Conservation (phyloP, 2,888 invertebrate genomes). For the Cheilosia urbana region DNA sequence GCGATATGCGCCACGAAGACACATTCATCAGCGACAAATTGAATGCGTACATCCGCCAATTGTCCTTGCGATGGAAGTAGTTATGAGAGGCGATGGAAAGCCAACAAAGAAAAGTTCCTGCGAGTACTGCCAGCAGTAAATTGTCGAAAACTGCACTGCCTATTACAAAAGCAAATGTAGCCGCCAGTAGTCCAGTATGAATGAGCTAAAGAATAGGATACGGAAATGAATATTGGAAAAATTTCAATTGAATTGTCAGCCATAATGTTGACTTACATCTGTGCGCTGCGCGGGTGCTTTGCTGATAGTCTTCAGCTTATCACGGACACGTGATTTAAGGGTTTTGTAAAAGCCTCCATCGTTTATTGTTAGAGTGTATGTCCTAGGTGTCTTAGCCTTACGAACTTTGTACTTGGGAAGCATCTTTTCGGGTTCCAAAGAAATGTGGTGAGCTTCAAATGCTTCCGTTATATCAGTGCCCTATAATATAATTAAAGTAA, state of each 20-base stretch:
- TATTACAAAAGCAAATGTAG: constrained; percentile 82
- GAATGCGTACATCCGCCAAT: constrained; percentile 91
- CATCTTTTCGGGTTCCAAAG: constrained; percentile 85
- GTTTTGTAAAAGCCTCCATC: constrained; percentile 90
- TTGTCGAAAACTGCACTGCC: constrained; percentile 81
- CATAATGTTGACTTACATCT: constrained; percentile 80
- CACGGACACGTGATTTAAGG: constrained; percentile 86
- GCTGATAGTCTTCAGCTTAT: constrained; percentile 86
- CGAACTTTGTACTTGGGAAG: constrained; percentile 88
- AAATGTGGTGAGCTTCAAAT: constrained; percentile 90
- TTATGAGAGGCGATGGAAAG: constrained; percentile 89
- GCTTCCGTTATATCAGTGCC: constrained; percentile 93
- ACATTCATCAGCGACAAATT: constrained; percentile 87
- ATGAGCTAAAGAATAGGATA: constrained; percentile 78
- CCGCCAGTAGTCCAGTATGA: constrained; percentile 82
- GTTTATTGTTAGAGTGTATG: constrained; percentile 89
- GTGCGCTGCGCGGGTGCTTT: constrained; percentile 80
- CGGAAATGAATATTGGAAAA: background rate
- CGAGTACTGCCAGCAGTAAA: constrained; percentile 81
- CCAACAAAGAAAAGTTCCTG: constrained; percentile 86
- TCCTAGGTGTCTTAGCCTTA: constrained; percentile 87
- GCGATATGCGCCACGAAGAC: constrained; percentile 90
- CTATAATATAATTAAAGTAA: constrained; percentile 79
- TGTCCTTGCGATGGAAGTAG: constrained; percentile 90
- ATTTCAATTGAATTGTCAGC: background rate